These are phyloP conservation scores for Crambe crambe DNA, from an alignment of 37 sponge, comb jelly and placozoan genomes.

Conservation along the genomic window DNA sequence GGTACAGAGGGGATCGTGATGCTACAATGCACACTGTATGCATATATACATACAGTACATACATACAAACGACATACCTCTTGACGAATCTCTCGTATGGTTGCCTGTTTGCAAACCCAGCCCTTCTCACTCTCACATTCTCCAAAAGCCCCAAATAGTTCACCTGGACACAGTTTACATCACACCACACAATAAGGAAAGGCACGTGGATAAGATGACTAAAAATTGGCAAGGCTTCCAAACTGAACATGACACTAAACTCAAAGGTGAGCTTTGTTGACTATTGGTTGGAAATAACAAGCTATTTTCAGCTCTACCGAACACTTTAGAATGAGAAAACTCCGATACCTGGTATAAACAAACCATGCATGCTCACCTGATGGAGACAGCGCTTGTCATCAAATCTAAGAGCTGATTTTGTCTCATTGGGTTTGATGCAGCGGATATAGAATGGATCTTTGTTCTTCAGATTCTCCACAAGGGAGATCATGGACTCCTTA, in stretches of 20 bases:
- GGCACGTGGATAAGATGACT: too few species aligned
- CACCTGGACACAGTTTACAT: conserved; percentile 36
- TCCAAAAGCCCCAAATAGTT: conserved; percentile 78
- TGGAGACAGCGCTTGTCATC: conserved; percentile 62
- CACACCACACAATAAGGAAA: background rate
- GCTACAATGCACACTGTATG: too few species aligned
- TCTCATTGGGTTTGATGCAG: conserved; percentile 83
- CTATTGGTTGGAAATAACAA: too few species aligned
- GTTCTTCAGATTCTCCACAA: conserved; percentile 65
- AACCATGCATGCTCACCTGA: conserved; percentile 42
- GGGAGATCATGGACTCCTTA: conserved; percentile 80
- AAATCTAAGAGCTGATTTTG: conserved; percentile 58
- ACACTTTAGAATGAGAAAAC: background rate
- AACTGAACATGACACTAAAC: too few species aligned
- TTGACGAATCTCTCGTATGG: conserved; percentile 68
- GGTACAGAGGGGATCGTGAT: background rate
- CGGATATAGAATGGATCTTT: conserved; percentile 86
- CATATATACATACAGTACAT: too few species aligned
- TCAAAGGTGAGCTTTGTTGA: too few species aligned
- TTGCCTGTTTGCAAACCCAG: conserved; percentile 80
- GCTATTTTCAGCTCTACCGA: too few species aligned
- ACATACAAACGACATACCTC: conserved; percentile 29
- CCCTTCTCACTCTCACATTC: conserved; percentile 85
- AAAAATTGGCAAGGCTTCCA: too few species aligned
- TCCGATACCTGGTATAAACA: background rate